Conservation (phyloP, 2,113 vertebrate species). For the Fregata magnificens region DNA sequence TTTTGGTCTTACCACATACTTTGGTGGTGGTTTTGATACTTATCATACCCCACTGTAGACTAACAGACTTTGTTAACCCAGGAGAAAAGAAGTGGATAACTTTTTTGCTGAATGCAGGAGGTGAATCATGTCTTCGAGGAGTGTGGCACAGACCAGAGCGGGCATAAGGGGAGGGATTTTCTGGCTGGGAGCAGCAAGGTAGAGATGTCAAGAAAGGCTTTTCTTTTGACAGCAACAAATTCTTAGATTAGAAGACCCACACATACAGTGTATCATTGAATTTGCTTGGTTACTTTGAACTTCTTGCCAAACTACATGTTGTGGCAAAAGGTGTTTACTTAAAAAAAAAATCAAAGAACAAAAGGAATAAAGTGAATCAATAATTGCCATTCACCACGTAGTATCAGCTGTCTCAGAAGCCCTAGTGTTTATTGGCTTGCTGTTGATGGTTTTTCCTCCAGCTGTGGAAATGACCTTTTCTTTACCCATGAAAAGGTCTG, state of each 20-base stretch:
- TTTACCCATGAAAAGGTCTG: not conserved
- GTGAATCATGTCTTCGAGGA: not conserved
- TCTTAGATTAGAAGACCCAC: not conserved
- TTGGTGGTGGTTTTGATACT: not conserved
- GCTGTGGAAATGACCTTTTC: constrained; percentile 21
- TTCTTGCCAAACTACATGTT: constrained; percentile 11
- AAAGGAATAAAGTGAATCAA: not conserved
- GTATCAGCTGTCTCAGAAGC: not conserved
- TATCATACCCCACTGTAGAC: not conserved
- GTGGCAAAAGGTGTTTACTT: constrained; percentile 2
- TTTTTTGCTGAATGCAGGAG: not conserved
- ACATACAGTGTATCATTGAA: not conserved
- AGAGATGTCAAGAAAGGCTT: not conserved
- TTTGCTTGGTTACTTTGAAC: constrained; percentile 13
- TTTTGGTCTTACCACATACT: not conserved
- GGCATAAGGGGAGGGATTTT: not conserved
- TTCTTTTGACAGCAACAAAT: not conserved
- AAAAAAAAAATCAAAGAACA: not conserved
- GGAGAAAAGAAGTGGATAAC: not conserved
- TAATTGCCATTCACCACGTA: not conserved
- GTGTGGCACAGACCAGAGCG: not conserved
- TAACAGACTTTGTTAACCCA: not conserved
- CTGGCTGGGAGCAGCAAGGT: not conserved
- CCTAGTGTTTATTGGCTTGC: not conserved
- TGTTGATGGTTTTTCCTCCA: constrained; percentile 12